Evolutionary conservation across 2,888 invertebrate species (phyloP), one percentile per base, ranked within the genome.

Genomic region (Girardia tigrina): DNA sequence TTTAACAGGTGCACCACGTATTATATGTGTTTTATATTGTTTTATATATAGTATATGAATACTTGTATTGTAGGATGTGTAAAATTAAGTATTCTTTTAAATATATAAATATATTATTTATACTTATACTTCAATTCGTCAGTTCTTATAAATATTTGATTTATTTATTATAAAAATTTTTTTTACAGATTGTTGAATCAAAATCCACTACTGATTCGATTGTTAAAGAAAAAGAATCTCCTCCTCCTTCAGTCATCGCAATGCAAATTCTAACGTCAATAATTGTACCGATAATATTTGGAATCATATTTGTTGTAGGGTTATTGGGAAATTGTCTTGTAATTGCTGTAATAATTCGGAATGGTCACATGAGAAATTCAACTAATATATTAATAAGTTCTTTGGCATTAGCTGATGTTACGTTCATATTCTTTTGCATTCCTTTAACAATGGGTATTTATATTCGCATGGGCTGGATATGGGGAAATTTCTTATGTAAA

Each of bases 371-470:
- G 93, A 87, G 92, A 80, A 92, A 91, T 42, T 92, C 92, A 4
- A 94, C 94, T 71, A 94, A 94, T 84, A 88, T 92, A 69, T 88
- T 94, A 28, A 93, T 94, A 80, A 90, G 92, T 78, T 92, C 91
- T 83, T 85, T 93, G 78, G 92, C 93, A 1, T 87, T 91, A 27
- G 92, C 94, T 42, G 94, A 94, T 83, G 86, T 94, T 28, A 88
- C 91, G 28, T 94, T 94, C 84, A 91, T 94, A 69, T 88, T 92
- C 74, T 91, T 93, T 85, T 94, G 94, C 85, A 92, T 94, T 26
- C 94, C 94, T 0, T 92, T 92, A 84, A 94, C 94, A 0, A 92
- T 92, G 0, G 89, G 91, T 23, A 91, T 91, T 81, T 94, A 92
- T 83, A 90, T 91, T n/a, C 74, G 91, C 81, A 89, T 90, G 4